Evolutionary conservation across 2,113 vertebrate genomes (phyloP).

Genomic region (Nyctibius bracteatus): DNA sequence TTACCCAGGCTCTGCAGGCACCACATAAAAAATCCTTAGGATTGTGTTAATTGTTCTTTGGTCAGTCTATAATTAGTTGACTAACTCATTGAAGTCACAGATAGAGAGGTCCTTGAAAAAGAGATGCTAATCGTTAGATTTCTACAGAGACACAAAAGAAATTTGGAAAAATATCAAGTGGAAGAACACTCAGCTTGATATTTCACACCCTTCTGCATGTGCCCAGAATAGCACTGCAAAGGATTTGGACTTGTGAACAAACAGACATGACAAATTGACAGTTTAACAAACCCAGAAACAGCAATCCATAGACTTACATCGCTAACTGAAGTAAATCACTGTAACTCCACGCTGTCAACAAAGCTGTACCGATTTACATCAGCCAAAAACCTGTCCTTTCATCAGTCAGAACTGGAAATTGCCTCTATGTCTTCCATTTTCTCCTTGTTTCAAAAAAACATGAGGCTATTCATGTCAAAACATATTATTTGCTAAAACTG

Average conservation of each 20-base stretch:
- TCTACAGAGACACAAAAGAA: slow-evolving; percentile 22
- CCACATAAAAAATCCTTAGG: background rate
- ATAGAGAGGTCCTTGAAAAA: slow-evolving; percentile 11
- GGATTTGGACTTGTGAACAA: slow-evolving; percentile 37
- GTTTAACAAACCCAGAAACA: slow-evolving; percentile 32
- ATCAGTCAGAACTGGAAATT: background rate
- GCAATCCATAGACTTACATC: background rate
- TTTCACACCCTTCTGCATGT: slow-evolving; percentile 41
- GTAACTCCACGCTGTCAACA: background rate
- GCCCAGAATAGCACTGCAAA: slow-evolving; percentile 35
- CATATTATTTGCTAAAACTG: background rate
- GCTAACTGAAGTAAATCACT: background rate
- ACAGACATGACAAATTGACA: slow-evolving; percentile 24
- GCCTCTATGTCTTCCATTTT: background rate
- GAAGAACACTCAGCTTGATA: slow-evolving; percentile 31
- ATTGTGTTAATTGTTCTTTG: slow-evolving; percentile 31
- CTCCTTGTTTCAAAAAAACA: background rate
- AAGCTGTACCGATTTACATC: background rate
- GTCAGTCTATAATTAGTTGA: slow-evolving; percentile 36
- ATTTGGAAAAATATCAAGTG: slow-evolving; percentile 45
- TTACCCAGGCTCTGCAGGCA: background rate
- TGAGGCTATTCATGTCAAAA: background rate
- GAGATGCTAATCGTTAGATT: background rate
- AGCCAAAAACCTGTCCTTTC: background rate
- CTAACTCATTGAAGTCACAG: background rate